Evolutionary conservation across 2,888 invertebrate genomes (phyloP).

Genomic region (Eilema depressum): DNA sequence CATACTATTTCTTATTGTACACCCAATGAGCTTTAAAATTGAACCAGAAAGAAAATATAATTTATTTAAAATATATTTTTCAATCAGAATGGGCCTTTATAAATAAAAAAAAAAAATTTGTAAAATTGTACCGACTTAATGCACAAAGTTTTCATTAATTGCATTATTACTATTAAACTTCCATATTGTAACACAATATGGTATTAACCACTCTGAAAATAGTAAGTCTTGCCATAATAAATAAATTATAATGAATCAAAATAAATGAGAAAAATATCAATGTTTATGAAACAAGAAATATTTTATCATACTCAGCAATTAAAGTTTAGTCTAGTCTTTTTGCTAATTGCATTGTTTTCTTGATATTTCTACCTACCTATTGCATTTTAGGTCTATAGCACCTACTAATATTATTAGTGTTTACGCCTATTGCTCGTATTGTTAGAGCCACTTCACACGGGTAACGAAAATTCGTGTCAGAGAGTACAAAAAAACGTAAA

Average conservation of each 20-base stretch:
- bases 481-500: background rate
- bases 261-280: slow-evolving; percentile 34
- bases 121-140: background rate
- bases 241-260: slow-evolving; percentile 23
- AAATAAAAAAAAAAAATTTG: background rate
- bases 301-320: slow-evolving; percentile 32
- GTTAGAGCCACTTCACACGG: slow-evolving; percentile 35
- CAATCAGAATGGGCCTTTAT: background rate
- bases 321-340: slow-evolving; percentile 43
- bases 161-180: background rate
- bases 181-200: background rate
- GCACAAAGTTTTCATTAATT: background rate
- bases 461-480: slow-evolving; percentile 7
- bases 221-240: slow-evolving; percentile 29
- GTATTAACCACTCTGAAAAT: background rate
- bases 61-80: background rate
- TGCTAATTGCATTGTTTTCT: slow-evolving; percentile 38
- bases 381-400: slow-evolving; percentile 58
- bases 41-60: background rate
- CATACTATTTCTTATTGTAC: background rate
- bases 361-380: slow-evolving; percentile 37
- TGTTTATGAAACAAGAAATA: slow-evolving; percentile 36
- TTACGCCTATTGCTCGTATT: slow-evolving; percentile 22
- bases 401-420: slow-evolving; percentile 41
- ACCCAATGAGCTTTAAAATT: background rate